A percentile compares a stretch with the other conserved stretches of the same genome.
phyloP scores from a whole-genome alignment of 2,888 invertebrate genomes.

The Campaea margaritaria region DNA sequence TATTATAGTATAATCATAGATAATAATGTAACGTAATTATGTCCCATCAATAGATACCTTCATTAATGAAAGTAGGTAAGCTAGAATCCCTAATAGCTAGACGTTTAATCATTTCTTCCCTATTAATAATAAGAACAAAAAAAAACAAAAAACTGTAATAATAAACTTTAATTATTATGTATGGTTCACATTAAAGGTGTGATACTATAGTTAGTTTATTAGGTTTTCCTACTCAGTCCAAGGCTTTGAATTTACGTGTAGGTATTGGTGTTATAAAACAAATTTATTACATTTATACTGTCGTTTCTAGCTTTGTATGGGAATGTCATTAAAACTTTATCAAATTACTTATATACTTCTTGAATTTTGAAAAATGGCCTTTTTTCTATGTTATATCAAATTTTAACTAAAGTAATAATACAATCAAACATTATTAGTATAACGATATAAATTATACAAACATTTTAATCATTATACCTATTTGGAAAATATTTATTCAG shows the following conservation, averaged over 20 bases:
- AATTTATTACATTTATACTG: conserved; percentile 19
- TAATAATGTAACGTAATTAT: conserved; percentile 10
- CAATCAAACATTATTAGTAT: too few relatives aligned
- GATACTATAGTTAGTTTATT: conserved; percentile 28
- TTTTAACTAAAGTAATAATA: neutral
- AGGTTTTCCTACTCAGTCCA: conserved; percentile 34
- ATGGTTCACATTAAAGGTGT: conserved; percentile 26
- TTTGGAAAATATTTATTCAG: too few relatives aligned
- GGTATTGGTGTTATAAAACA: conserved; percentile 5
- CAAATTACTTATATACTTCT: too few relatives aligned
- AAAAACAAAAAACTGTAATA: conserved; percentile 27
- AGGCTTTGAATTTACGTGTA: conserved; percentile 24
- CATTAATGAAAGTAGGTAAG: conserved; percentile 34
- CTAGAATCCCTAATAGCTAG: conserved; percentile 29
- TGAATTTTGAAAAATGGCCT: too few relatives aligned
- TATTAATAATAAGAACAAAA: conserved; percentile 10
- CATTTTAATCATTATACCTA: too few relatives aligned
- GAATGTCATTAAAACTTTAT: neutral
- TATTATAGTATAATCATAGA: neutral
- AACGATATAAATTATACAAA: too few relatives aligned
- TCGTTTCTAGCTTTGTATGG: conserved; percentile 16
- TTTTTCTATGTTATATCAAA: too few relatives aligned
- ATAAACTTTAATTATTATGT: neutral
- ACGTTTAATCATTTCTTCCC: conserved; percentile 28
- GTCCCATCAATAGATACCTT: conserved; percentile 17